Percentiles rank a stretch among this genome's conserved stretches.
Conservation (phyloP, 2,113 vertebrate species). For the Sturnus vulgaris region DNA sequence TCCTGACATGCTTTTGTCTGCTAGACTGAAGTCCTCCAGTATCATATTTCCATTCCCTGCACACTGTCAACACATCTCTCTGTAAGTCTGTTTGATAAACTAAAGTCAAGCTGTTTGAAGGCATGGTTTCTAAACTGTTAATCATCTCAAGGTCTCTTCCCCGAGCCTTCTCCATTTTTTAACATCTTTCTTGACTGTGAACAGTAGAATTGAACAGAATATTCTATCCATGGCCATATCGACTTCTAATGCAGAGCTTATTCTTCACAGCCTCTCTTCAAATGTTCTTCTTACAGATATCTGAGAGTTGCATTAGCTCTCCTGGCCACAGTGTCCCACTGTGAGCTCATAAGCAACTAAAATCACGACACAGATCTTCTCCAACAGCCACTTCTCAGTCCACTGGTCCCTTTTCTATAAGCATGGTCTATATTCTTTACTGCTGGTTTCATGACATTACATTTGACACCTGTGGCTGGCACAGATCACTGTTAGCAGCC, state of each 20-base stretch:
- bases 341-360: background rate
- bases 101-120: background rate
- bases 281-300: background rate
- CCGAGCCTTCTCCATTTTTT: background rate
- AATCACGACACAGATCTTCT: background rate
- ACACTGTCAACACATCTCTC: background rate
- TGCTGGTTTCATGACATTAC: background rate
- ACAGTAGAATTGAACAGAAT: background rate
- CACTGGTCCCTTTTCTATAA: background rate
- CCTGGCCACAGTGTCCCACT: background rate
- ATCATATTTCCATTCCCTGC: slow-evolving; percentile 19
- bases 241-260: background rate
- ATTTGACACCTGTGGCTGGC: background rate
- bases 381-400: background rate
- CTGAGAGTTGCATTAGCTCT: background rate
- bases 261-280: background rate
- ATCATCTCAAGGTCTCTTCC: background rate
- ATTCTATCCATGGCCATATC: background rate
- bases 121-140: background rate
- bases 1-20: slow-evolving; percentile 28
- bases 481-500: background rate
- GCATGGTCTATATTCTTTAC: background rate
- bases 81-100: slow-evolving; percentile 14
- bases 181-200: background rate
- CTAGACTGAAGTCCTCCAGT: background rate